Percentiles rank a stretch among this genome's conserved stretches.
Conservation (phyloP, 1,140 invertebrate genomes). For the Bombus confusus region DNA sequence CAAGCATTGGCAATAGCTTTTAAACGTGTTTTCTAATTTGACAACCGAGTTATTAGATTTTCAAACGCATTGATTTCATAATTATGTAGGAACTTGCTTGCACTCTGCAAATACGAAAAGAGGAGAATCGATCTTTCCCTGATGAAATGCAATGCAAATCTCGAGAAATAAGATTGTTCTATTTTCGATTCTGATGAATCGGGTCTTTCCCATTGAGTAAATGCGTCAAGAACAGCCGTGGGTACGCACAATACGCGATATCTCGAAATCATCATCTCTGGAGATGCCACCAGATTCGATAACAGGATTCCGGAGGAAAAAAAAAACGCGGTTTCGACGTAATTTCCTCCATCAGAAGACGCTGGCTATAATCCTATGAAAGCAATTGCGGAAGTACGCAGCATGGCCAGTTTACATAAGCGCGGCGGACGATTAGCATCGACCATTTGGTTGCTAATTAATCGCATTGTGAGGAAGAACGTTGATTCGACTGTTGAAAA, state of each 20-base stretch:
- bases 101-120: background rate
- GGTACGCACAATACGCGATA: background rate
- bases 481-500: constrained; percentile 45
- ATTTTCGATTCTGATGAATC: background rate
- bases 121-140: background rate
- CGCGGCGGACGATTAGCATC: constrained; percentile 46
- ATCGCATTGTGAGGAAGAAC: constrained; percentile 17
- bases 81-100: too few relatives aligned
- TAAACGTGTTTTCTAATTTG: too few relatives aligned
- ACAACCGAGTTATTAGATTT: too few relatives aligned
- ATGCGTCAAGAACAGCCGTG: background rate
- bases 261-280: constrained; percentile 6
- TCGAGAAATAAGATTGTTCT: background rate
- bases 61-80: too few relatives aligned
- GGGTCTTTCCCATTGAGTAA: background rate
- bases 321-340: constrained; percentile 8
- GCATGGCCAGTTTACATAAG: constrained; percentile 54
- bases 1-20: background rate
- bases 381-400: constrained; percentile 44
- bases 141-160: too few relatives aligned
- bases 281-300: background rate
- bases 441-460: constrained; percentile 51
- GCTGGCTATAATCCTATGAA: constrained; percentile 32
- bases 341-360: constrained; percentile 39
- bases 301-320: background rate